Evolutionary conservation across 2,113 vertebrate genomes (phyloP).

Genomic region (Otis tarda): DNA sequence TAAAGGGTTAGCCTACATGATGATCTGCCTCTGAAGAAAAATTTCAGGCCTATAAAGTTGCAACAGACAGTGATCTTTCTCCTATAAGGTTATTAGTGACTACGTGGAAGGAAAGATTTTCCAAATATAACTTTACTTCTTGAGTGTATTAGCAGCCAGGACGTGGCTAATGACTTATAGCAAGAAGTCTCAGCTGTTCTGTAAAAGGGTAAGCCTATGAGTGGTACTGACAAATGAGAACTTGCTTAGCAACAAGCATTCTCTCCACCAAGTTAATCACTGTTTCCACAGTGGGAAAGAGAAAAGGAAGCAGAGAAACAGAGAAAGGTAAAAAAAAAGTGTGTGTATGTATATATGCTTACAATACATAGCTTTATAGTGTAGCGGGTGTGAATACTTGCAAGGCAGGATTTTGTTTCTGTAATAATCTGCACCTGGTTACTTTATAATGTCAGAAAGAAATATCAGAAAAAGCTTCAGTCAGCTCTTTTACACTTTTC

Average conservation of each 20-base stretch:
- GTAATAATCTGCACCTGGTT: not conserved
- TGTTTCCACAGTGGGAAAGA: not conserved
- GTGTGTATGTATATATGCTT: not conserved
- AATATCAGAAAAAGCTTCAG: not conserved
- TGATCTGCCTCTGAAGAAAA: not conserved
- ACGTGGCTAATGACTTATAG: not conserved
- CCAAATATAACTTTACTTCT: not conserved
- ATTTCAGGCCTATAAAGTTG: not conserved
- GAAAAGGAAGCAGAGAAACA: not conserved
- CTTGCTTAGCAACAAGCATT: not conserved
- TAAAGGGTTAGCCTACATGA: not conserved
- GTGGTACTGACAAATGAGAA: not conserved
- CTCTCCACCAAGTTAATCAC: not conserved
- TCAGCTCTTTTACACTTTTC: not conserved
- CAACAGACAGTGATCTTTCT: not conserved
- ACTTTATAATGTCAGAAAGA: not conserved
- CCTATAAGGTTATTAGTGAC: not conserved
- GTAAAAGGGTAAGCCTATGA: not conserved
- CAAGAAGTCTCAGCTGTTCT: not conserved
- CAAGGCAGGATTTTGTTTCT: not conserved
- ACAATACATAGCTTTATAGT: not conserved
- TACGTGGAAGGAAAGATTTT: not conserved
- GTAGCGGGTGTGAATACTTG: not conserved
- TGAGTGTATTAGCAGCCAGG: not conserved
- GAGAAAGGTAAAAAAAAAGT: not conserved